phyloP scores from a whole-genome alignment of 2,888 invertebrate genomes.

The Drosophila demipolita region DNA sequence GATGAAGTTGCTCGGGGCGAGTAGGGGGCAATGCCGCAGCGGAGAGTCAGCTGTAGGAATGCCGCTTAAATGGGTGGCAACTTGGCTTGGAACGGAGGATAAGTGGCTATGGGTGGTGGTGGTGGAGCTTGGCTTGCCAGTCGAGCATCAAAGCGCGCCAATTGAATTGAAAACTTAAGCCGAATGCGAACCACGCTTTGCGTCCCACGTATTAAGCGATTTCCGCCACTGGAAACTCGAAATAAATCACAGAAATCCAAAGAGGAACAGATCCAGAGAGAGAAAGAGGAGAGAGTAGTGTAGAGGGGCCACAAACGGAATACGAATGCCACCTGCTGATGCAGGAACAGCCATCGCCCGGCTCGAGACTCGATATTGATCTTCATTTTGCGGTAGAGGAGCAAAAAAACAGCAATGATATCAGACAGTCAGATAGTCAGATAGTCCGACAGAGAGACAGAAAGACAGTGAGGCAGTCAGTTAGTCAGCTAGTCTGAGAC shows the following conservation, averaged over 20 bases:
- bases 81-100: neutral
- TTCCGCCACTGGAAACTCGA: slow-evolving; percentile 60
- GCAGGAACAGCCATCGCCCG: slow-evolving; percentile 43
- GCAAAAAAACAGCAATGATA: slow-evolving; percentile 42
- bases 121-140: neutral
- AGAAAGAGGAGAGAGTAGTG: neutral
- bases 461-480: neutral
- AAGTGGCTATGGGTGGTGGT: neutral
- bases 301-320: slow-evolving; percentile 13
- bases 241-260: slow-evolving; percentile 60
- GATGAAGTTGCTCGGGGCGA: neutral
- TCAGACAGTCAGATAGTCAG: slow-evolving; percentile 14
- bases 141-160: slow-evolving; percentile 61
- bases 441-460: neutral
- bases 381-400: slow-evolving; percentile 61
- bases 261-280: neutral
- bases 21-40: slow-evolving; percentile 36
- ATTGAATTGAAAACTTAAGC: slow-evolving; percentile 55
- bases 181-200: slow-evolving; percentile 49
- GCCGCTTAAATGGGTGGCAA: slow-evolving; percentile 33
- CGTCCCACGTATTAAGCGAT: slow-evolving; percentile 62
- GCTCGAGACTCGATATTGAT: slow-evolving; percentile 65
- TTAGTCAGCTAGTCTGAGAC: slow-evolving; percentile 16
- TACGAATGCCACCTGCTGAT: slow-evolving; percentile 69
- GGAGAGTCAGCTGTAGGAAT: slow-evolving; percentile 20